phyloP scores from a whole-genome alignment of 2,113 vertebrate genomes.

The Plestiodon gilberti region DNA sequence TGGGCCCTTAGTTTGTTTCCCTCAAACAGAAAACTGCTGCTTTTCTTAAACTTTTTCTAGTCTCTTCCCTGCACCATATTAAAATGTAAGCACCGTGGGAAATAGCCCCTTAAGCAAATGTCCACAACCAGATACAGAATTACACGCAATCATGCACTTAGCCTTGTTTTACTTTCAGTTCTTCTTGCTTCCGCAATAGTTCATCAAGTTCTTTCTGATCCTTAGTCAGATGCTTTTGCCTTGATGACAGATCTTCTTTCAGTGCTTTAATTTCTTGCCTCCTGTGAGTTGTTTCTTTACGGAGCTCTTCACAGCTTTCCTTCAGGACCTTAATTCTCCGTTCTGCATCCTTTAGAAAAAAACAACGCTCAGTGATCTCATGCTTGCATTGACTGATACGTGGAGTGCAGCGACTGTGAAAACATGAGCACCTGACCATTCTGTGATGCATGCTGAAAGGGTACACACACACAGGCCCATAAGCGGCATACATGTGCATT shows the following conservation, averaged over 20 bases:
- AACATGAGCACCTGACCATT: neutral
- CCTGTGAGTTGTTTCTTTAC: slow-evolving; percentile 82
- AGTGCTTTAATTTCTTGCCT: slow-evolving; percentile 83
- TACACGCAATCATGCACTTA: neutral
- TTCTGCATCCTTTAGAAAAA: slow-evolving; percentile 78
- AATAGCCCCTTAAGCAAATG: neutral
- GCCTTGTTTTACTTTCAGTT: slow-evolving; percentile 78
- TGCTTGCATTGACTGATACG: neutral
- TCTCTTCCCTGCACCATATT: neutral
- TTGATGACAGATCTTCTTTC: slow-evolving; percentile 78
- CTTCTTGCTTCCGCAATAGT: slow-evolving; percentile 72
- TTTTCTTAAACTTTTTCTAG: neutral
- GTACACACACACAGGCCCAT: too few species aligned
- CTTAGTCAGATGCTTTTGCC: slow-evolving; percentile 74
- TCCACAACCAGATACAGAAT: accelerated
- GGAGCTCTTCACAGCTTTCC: slow-evolving; percentile 85
- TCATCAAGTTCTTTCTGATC: slow-evolving; percentile 82
- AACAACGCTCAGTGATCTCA: slow-evolving; percentile 8
- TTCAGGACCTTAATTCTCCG: slow-evolving; percentile 75
- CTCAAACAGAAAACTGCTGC: slow-evolving; percentile 1
- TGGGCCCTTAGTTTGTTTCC: neutral
- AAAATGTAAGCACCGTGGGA: neutral
- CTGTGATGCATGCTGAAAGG: neutral
- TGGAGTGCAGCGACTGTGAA: neutral
- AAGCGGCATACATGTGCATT: too few species aligned